A percentile compares a stretch with the other conserved stretches of the same genome.
phyloP scores from a whole-genome alignment of 2,888 invertebrate species.

The Drosophila macrospina region DNA sequence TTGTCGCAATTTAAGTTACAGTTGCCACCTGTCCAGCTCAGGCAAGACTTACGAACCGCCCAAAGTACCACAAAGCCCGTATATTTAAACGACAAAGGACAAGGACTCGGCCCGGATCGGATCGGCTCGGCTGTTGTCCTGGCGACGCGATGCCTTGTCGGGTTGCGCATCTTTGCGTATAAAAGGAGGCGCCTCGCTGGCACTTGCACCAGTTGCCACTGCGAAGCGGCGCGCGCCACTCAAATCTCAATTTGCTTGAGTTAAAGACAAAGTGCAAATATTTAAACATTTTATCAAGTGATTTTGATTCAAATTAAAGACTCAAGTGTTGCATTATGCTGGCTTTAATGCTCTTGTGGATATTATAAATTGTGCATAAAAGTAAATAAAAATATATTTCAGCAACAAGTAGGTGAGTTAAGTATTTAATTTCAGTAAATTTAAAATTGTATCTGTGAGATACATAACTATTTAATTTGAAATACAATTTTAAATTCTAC shows the following conservation, averaged over 20 bases:
- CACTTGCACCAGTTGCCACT: slow-evolving; percentile 65
- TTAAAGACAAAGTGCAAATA: too few species aligned
- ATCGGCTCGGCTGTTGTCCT: slow-evolving; percentile 38
- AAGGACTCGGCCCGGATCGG: slow-evolving; percentile 32
- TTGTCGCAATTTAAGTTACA: slow-evolving; percentile 73
- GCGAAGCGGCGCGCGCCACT: slow-evolving; percentile 72
- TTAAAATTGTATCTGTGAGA: background rate
- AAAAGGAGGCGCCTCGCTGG: slow-evolving; percentile 57
- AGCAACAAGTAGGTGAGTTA: background rate
- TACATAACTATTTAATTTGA: background rate
- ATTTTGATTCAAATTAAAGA: background rate
- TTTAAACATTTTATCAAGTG: background rate
- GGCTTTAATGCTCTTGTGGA: background rate
- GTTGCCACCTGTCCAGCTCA: slow-evolving; percentile 60
- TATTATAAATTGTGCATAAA: background rate
- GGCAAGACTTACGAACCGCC: background rate
- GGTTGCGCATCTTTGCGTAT: slow-evolving; percentile 47
- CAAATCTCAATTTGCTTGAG: slow-evolving; percentile 13
- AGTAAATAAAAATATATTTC: background rate
- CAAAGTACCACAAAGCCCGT: slow-evolving; percentile 23
- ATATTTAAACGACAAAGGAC: slow-evolving; percentile 32
- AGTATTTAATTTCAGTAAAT: background rate
- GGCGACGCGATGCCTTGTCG: slow-evolving; percentile 19
- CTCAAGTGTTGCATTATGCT: slow-evolving; percentile 15
- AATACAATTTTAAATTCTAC: background rate